A percentile compares a stretch with the other conserved stretches of the same genome.
These are phyloP conservation scores for Anniella stebbinsi DNA, from an alignment of 2,797 vertebrate species.

Conservation along the genomic window DNA sequence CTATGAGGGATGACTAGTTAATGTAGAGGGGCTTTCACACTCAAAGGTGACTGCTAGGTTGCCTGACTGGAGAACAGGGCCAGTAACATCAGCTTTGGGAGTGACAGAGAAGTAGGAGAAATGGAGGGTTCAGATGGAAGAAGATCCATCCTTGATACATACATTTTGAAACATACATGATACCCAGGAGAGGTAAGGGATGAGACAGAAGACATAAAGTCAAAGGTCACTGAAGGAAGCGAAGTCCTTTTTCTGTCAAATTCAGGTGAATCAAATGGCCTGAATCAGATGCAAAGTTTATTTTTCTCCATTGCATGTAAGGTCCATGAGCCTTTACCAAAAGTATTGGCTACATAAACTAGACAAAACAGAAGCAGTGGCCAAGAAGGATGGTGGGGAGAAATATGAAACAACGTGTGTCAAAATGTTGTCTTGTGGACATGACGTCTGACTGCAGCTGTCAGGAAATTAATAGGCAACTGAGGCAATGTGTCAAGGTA, in stretches of 20 bases:
- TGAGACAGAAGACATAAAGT: background rate
- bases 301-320: background rate
- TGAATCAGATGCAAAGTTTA: background rate
- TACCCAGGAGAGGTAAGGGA: background rate
- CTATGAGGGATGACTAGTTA: background rate
- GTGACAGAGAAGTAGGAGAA: background rate
- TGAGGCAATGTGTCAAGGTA: background rate
- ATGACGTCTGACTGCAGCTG: background rate
- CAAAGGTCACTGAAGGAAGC: background rate
- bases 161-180: background rate
- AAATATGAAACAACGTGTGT: background rate
- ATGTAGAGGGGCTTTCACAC: background rate
- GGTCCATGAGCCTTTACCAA: background rate
- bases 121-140: background rate
- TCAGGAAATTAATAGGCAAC: conserved; percentile 10
- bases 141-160: background rate
- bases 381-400: background rate
- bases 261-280: background rate
- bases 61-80: background rate
- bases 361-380: background rate
- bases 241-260: background rate
- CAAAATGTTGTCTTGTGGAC: background rate
- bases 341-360: background rate
- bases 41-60: background rate
- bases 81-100: background rate